A percentile compares a stretch with the other conserved stretches of the same genome.
These are phyloP conservation scores for Periparus ater DNA, from an alignment of 2,797 vertebrate genomes.

Conservation along the genomic window DNA sequence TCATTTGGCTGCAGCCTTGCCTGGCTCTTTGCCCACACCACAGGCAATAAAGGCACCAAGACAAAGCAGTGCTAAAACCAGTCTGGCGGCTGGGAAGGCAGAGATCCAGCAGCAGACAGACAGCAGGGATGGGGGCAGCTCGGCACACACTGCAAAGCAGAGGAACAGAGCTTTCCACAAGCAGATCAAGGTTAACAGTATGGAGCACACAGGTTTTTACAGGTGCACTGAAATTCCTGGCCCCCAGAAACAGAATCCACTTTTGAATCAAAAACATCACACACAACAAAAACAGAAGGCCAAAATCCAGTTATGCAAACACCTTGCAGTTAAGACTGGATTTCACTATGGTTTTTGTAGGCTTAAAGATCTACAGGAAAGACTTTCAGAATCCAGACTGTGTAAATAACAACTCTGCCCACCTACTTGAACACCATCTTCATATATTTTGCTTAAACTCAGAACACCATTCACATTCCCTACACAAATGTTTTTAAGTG, in stretches of 20 bases:
- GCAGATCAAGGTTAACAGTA: neutral
- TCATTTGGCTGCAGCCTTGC: neutral
- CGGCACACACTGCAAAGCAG: neutral
- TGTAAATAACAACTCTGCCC: neutral
- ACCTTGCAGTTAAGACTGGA: neutral
- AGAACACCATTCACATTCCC: neutral
- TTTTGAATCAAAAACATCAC: neutral
- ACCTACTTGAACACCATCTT: neutral
- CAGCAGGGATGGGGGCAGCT: neutral
- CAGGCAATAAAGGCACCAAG: neutral
- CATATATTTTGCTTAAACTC: neutral
- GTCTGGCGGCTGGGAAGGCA: neutral
- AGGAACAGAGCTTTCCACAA: neutral
- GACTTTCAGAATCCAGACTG: neutral
- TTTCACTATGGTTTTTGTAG: neutral
- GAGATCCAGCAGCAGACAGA: neutral
- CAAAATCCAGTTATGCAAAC: neutral
- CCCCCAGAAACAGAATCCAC: neutral
- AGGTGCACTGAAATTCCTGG: neutral
- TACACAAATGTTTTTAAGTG: neutral
- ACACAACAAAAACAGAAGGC: neutral
- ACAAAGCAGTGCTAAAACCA: neutral
- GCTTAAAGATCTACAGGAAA: neutral
- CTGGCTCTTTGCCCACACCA: neutral
- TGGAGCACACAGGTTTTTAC: accelerated